These are phyloP conservation scores for Drosophila niveifrons DNA, from an alignment of 2,888 invertebrate genomes.

Conservation along the genomic window DNA sequence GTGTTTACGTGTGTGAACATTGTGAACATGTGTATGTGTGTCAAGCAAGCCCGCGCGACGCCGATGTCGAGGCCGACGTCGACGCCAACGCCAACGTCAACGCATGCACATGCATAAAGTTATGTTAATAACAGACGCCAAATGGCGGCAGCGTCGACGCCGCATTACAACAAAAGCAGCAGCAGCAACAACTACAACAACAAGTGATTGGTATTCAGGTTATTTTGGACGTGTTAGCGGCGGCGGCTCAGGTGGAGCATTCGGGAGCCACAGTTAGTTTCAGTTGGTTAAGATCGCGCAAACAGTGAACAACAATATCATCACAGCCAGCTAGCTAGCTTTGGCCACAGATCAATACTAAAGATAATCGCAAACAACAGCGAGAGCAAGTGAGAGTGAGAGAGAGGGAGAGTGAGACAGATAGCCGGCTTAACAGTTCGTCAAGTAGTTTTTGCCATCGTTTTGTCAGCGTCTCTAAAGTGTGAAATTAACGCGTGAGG, in stretches of 20 bases:
- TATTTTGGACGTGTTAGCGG: conserved; percentile 76
- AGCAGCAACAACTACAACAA: conserved; percentile 2
- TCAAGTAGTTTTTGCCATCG: conserved; percentile 42
- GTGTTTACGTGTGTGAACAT: conserved; percentile 26
- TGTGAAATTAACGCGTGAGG: conserved; percentile 64
- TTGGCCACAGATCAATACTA: neutral
- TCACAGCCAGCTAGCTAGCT: neutral
- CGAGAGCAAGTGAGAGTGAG: conserved; percentile 4
- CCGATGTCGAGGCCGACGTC: conserved; percentile 25
- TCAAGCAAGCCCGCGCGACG: conserved; percentile 35
- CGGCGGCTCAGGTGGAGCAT: conserved; percentile 54
- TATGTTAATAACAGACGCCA: conserved; percentile 72
- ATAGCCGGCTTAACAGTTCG: conserved; percentile 12
- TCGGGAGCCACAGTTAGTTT: conserved; percentile 49
- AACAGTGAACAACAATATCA: conserved; percentile 24
- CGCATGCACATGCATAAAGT: conserved; percentile 55
- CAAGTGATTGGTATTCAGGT: conserved; percentile 65
- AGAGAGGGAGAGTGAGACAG: neutral
- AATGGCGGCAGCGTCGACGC: conserved; percentile 35
- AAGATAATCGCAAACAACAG: neutral
- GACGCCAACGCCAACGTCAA: conserved; percentile 34
- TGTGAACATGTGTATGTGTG: conserved; percentile 9
- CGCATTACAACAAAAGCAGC: conserved; percentile 4
- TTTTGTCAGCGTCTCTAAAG: conserved; percentile 25
- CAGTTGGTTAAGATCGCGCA: conserved; percentile 72